Conservation (phyloP, 1,140 invertebrate species). For the Chironomus striatipennis region DNA sequence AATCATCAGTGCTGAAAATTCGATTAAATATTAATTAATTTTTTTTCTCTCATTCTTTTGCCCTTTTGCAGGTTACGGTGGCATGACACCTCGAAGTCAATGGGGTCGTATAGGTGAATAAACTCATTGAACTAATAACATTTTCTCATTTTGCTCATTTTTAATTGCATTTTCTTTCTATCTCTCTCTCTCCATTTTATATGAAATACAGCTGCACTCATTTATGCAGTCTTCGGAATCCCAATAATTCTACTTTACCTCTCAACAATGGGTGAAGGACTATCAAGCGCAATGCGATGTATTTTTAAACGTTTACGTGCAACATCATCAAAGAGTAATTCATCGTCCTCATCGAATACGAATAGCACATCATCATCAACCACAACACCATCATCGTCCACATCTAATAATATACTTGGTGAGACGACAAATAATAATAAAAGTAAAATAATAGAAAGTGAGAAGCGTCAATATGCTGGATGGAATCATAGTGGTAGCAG, state of each 20-base stretch:
- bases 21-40: constrained; percentile 23
- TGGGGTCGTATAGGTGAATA: constrained; percentile 60
- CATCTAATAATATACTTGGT: constrained; percentile 23
- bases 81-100: constrained; percentile 80
- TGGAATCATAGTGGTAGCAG: constrained; percentile 24
- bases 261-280: constrained; percentile 72
- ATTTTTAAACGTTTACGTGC: constrained; percentile 35
- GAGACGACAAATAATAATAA: not conserved
- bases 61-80: constrained; percentile 73
- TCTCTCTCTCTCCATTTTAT: not conserved
- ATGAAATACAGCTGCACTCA: constrained; percentile 56
- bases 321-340: constrained; percentile 28
- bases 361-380: constrained; percentile 27
- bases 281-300: constrained; percentile 42
- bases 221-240: constrained; percentile 83
- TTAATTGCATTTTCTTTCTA: not conserved
- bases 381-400: constrained; percentile 24
- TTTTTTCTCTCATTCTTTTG: constrained; percentile 25
- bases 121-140: not conserved
- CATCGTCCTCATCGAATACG: constrained; percentile 12
- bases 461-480: not conserved
- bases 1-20: not conserved
- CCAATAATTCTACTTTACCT: constrained; percentile 83
- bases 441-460: not conserved
- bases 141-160: not conserved